phyloP scores from a whole-genome alignment of 2,113 vertebrate species.

The Peromyscus leucopus region DNA sequence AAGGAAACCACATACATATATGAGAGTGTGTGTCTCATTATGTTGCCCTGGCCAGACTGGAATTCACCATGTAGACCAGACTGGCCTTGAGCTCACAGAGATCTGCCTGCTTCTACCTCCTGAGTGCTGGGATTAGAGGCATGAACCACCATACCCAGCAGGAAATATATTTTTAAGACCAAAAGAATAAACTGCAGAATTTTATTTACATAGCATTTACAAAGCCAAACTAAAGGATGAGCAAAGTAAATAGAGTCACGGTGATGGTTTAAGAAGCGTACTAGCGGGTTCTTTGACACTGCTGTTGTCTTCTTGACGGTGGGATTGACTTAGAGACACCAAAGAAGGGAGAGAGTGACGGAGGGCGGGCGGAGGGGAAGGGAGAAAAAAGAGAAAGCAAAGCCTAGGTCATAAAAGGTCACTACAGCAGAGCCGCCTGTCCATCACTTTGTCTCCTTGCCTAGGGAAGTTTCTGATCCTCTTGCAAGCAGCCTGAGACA shows the following conservation, averaged over 20 bases:
- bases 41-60: background rate
- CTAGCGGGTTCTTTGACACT: background rate
- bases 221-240: constrained; percentile 28
- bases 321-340: background rate
- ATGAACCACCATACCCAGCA: background rate
- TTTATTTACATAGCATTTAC: constrained; percentile 5
- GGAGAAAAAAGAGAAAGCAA: background rate
- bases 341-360: background rate
- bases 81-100: background rate
- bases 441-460: background rate
- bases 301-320: background rate
- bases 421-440: too few species aligned
- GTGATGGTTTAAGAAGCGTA: background rate
- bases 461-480: background rate
- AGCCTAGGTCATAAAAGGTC: background rate
- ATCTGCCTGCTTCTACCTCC: background rate
- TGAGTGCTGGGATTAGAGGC: background rate
- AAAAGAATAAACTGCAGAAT: background rate
- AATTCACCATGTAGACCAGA: background rate
- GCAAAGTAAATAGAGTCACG: background rate
- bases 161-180: background rate
- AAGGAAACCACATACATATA: background rate
- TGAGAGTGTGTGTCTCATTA: background rate
- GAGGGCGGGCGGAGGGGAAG: background rate
- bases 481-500: background rate